These are phyloP conservation scores for Eunapius fragilis DNA, from an alignment of 37 sponge, comb jelly and placozoan genomes.

Conservation along the genomic window DNA sequence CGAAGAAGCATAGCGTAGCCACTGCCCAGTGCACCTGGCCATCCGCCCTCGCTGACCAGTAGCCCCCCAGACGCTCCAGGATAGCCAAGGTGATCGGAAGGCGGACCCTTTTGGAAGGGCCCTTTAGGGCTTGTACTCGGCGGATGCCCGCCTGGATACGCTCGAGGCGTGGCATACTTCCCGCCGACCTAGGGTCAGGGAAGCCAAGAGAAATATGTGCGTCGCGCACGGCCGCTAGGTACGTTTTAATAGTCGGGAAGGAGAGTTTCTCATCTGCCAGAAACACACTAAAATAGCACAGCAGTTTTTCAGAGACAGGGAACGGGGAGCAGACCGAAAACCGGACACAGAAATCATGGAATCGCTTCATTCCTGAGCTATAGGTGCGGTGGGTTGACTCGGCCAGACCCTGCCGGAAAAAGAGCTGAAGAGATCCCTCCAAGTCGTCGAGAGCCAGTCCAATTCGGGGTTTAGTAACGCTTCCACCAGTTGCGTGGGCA, in stretches of 20 bases:
- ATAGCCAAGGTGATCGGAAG: conserved; percentile 42
- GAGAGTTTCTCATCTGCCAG: conserved; percentile 33
- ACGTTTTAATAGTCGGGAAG: conserved; percentile 38
- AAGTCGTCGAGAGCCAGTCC: conserved; percentile 59
- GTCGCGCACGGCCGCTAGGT: conserved; percentile 49
- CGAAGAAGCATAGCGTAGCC: conserved; percentile 48
- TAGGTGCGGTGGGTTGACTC: conserved; percentile 48
- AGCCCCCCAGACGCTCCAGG: conserved; percentile 4
- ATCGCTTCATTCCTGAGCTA: conserved; percentile 17
- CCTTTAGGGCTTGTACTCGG: neutral
- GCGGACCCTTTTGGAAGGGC: conserved; percentile 1
- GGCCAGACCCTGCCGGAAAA: conserved; percentile 35
- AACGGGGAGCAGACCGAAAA: conserved; percentile 30
- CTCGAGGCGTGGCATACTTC: conserved; percentile 37
- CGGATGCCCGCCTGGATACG: conserved; percentile 37
- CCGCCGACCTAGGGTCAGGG: conserved; percentile 35
- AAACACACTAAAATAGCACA: conserved; percentile 44
- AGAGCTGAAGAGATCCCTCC: conserved; percentile 42
- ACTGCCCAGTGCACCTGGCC: conserved; percentile 39
- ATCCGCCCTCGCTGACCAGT: conserved; percentile 2
- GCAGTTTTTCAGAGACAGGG: conserved; percentile 48
- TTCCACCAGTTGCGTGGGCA: conserved; percentile 20
- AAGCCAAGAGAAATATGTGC: conserved; percentile 41
- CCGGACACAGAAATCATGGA: conserved; percentile 34
- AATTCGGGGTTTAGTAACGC: conserved; percentile 20